Evolutionary conservation across 1,140 invertebrate genomes (phyloP).

Genomic region (Drosophila kikkawai): DNA sequence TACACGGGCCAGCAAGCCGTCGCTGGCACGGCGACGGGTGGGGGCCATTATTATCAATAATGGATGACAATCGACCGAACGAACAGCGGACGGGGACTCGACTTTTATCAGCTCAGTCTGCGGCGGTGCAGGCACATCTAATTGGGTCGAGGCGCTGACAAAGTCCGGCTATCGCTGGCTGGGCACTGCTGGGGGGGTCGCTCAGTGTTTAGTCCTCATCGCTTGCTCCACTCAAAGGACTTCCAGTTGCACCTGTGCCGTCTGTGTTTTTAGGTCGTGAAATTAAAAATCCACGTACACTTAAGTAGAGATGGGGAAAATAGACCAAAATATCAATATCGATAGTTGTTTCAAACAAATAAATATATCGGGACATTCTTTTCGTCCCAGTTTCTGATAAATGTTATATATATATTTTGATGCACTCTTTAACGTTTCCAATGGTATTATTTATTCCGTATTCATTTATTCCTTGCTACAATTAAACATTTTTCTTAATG

Average conservation of each 20-base stretch:
- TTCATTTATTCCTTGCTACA: background rate
- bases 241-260: constrained; percentile 3
- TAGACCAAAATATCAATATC: constrained; percentile 15
- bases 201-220: constrained; percentile 20
- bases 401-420: background rate
- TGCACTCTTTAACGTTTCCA: background rate
- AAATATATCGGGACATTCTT: background rate
- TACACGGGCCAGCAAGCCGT: constrained; percentile 91
- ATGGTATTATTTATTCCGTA: background rate
- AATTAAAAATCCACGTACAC: constrained; percentile 54
- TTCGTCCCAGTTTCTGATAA: background rate
- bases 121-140: constrained; percentile 22
- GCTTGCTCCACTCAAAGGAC: background rate
- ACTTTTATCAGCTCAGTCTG: constrained; percentile 39
- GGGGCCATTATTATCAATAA: constrained; percentile 79
- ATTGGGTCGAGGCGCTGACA: constrained; percentile 9
- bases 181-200: constrained; percentile 4
- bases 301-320: constrained; percentile 15
- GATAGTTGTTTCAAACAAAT: background rate
- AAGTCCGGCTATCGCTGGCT: background rate
- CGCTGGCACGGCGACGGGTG: constrained; percentile 84
- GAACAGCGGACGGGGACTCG: constrained; percentile 25
- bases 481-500: background rate
- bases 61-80: constrained; percentile 47
- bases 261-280: constrained; percentile 10